Evolutionary conservation across 2,888 invertebrate species (phyloP).

Genomic region (Chrysolina oricalcia): DNA sequence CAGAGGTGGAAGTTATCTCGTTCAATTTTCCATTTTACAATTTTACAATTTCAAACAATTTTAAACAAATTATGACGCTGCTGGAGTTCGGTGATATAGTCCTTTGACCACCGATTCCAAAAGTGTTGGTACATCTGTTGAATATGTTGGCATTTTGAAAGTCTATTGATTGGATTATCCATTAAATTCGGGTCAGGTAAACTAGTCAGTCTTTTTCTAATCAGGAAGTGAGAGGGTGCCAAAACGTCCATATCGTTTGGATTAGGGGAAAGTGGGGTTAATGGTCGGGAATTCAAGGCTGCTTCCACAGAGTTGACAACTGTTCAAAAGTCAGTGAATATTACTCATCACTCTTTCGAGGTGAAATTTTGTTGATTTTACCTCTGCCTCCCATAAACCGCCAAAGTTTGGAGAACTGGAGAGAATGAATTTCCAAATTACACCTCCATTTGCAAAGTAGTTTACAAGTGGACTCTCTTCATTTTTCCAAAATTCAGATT

Average conservation of each 20-base stretch:
- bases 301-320: constrained; percentile 60
- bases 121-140: constrained; percentile 55
- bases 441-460: constrained; percentile 15
- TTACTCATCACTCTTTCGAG: constrained; percentile 55
- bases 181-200: no score
- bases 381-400: constrained; percentile 61
- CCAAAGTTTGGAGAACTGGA: constrained; percentile 62
- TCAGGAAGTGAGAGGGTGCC: constrained; percentile 58
- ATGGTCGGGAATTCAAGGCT: constrained; percentile 60
- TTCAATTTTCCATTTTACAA: no score
- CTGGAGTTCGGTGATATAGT: no score
- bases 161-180: constrained; percentile 48
- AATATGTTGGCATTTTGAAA: no score
- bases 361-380: constrained; percentile 60
- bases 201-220: constrained; percentile 53
- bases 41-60: no score
- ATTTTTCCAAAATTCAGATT: constrained; percentile 22
- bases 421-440: constrained; percentile 62
- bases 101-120: constrained; percentile 46
- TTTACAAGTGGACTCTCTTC: neutral
- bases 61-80: no score
- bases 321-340: constrained; percentile 54
- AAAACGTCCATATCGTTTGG: constrained; percentile 53
- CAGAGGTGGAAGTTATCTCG: no score
- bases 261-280: constrained; percentile 55